Evolutionary conservation across 1,140 invertebrate genomes (phyloP), one percentile per base, ranked within the genome.

Genomic region (Heliothis subflexa): DNA sequence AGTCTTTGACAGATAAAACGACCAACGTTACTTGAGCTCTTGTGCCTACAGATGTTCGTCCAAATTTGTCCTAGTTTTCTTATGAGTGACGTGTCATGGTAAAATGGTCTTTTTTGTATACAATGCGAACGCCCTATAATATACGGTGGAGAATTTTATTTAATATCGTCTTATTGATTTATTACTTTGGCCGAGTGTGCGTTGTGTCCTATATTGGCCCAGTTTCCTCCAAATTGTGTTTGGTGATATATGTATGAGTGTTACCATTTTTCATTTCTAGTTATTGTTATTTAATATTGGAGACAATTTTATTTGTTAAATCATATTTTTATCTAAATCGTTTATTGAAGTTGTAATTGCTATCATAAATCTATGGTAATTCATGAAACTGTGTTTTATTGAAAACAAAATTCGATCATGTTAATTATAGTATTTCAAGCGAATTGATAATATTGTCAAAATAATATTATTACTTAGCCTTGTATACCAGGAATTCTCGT

Each of bases 101-200:
- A 78, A 25, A 50, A 54, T 86, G 85, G 87, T 70, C 84, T 77
- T 87, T 87, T 86, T 86, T 87, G 80, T 85, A 80, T 79, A 85
- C 84, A 85, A 87, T 88, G 83, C 82, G 73, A 73, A 79, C 77
- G 70, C 81, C 80, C 82, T 82, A 82, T 88, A 85, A 90, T 88
- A 86, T 90, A 90, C 84, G 86, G 78, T 77, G 81, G 84, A 82
- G 86, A 88, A 87, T 87, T 88, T 89, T 88, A 89, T 89, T 89
- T 90, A 89, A 89, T 89, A 90, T 86, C 83, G 78, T 71, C 75
- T 84, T 86, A 90, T 90, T 89, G 89, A 90, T 89, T 90, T 90
- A 89, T 90, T 80, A 83, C 81, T 80, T 50, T 77, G 74, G 79
- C 81, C 78, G 78, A 81, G 83, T 79, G 83, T 82, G 78, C 61